phyloP scores from a whole-genome alignment of 2,888 invertebrate genomes.

The Anthophora plumipes region DNA sequence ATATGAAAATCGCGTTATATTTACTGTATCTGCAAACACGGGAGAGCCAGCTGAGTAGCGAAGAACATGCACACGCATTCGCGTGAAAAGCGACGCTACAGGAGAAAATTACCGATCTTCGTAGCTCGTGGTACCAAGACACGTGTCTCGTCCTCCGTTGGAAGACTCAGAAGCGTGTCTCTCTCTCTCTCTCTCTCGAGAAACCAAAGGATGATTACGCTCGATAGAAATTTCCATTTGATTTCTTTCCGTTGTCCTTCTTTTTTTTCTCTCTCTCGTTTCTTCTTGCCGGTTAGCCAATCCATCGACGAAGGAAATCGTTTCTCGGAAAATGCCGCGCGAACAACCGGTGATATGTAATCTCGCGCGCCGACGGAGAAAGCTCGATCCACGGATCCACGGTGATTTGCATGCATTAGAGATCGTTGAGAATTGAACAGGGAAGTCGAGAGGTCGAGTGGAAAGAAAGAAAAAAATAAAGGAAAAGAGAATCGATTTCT shows the following conservation, averaged over 20 bases:
- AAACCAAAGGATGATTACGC: background rate
- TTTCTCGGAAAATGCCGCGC: constrained; percentile 29
- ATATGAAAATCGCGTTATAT: too few species aligned
- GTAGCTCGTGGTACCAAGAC: constrained; percentile 4
- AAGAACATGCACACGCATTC: constrained; percentile 13
- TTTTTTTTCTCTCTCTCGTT: background rate
- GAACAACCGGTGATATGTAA: constrained; percentile 41
- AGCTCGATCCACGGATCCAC: constrained; percentile 36
- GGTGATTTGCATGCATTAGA: constrained; percentile 54
- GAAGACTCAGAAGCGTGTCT: background rate
- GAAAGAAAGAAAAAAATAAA: background rate
- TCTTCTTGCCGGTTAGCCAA: background rate
- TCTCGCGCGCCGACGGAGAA: constrained; percentile 40
- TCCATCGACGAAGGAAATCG: constrained; percentile 36
- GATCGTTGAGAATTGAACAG: constrained; percentile 21
- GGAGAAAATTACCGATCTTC: constrained; percentile 44
- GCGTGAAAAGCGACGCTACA: constrained; percentile 22
- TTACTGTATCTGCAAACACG: constrained; percentile 73
- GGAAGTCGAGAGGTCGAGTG: background rate
- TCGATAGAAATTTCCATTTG: constrained; percentile 13
- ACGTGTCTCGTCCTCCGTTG: constrained; percentile 8
- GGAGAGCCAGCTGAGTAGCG: constrained; percentile 45
- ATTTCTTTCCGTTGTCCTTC: background rate
- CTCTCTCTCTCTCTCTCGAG: too few species aligned
- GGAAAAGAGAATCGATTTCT: constrained; percentile 14